These are phyloP conservation scores for Hedychridium roseum DNA, from an alignment of 2,888 invertebrate genomes.

Conservation along the genomic window DNA sequence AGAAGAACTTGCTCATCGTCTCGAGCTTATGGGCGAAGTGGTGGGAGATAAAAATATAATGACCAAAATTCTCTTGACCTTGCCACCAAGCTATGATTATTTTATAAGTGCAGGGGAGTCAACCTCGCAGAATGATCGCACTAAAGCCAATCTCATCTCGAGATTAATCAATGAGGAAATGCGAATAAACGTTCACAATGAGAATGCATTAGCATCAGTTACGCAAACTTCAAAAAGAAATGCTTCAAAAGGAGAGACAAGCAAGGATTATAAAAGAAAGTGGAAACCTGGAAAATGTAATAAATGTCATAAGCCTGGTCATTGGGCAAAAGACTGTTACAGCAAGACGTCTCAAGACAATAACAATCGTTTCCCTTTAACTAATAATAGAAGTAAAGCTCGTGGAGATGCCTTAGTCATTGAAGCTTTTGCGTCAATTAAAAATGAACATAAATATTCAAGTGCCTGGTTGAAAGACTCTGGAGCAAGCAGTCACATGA, in stretches of 20 bases:
- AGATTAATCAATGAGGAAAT: constrained; percentile 22
- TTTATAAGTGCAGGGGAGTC: constrained; percentile 34
- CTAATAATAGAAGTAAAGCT: constrained; percentile 2
- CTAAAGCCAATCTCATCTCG: constrained; percentile 16
- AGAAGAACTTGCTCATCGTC: constrained; percentile 25
- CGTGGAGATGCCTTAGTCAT: constrained; percentile 19
- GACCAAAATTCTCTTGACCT: constrained; percentile 29
- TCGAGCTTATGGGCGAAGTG: constrained; percentile 22
- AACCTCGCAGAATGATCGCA: constrained; percentile 12
- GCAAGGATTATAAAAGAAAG: background rate
- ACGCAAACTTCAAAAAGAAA: no score
- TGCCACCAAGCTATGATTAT: constrained; percentile 26
- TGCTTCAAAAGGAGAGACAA: background rate
- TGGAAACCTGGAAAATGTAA: constrained; percentile 20
- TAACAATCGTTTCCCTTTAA: constrained; percentile 1
- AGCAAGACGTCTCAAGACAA: no score
- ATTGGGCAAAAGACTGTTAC: constrained; percentile 21
- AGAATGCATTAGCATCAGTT: constrained; percentile 1
- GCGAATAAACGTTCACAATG: background rate
- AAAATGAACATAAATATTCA: background rate
- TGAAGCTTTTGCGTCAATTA: constrained; percentile 10
- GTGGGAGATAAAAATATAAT: constrained; percentile 28
- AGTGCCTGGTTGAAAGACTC: constrained; percentile 24
- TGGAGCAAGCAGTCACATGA: constrained; percentile 33
- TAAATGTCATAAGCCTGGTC: constrained; percentile 26